Evolutionary conservation across 30 jellyfish, hydroid and myxozoan genomes (phyloP).

Genomic region (Cassiopea xamachana): DNA sequence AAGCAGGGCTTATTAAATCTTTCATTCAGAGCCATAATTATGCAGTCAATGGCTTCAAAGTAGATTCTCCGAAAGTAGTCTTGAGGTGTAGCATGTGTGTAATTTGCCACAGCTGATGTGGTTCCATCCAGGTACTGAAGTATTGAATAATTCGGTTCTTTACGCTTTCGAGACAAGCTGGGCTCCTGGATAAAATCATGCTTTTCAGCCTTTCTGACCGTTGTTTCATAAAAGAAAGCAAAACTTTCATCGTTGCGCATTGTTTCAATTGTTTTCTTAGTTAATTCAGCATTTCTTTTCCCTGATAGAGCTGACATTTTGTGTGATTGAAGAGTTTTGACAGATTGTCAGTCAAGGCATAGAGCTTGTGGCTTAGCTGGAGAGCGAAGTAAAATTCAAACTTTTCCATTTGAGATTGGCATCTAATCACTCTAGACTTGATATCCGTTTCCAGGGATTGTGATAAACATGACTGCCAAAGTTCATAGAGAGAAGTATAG

Average conservation of each 20-base stretch:
- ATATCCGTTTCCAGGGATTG: conserved; percentile 43
- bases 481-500: conserved; percentile 19
- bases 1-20: conserved; percentile 58
- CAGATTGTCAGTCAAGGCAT: conserved; percentile 56
- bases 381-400: conserved; percentile 53
- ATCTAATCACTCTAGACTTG: conserved; percentile 60
- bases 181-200: no score
- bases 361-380: conserved; percentile 47
- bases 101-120: conserved; percentile 2
- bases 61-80: conserved; percentile 55
- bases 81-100: conserved; percentile 16
- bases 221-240: conserved; percentile 29
- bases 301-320: conserved; percentile 74
- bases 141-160: conserved; percentile 60
- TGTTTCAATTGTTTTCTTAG: conserved; percentile 49
- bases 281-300: conserved; percentile 51
- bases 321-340: conserved; percentile 64
- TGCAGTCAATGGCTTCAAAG: conserved; percentile 59
- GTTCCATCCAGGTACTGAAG: conserved; percentile 46
- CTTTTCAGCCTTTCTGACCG: conserved; percentile 36
- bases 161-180: conserved; percentile 55
- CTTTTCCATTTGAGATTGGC: conserved; percentile 62
- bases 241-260: conserved; percentile 54
- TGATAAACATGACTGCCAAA: conserved; percentile 57
- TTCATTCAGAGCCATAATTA: conserved; percentile 46